Conservation (phyloP, 2,888 invertebrate species). For the Spodoptera littoralis region DNA sequence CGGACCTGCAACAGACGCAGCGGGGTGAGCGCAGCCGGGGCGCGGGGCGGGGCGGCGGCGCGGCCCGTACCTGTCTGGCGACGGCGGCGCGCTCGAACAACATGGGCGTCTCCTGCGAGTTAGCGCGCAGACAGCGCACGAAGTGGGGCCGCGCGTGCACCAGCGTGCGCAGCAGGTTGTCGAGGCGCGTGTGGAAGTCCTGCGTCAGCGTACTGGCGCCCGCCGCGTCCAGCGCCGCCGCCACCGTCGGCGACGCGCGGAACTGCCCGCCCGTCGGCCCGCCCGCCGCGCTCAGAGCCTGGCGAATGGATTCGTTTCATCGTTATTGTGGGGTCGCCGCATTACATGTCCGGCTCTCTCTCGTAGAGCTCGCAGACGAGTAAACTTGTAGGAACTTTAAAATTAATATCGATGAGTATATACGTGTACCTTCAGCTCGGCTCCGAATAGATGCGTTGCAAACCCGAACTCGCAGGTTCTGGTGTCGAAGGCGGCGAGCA, state of each 20-base stretch:
- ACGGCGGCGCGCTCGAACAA: conserved; percentile 95
- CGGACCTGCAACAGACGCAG: conserved; percentile 88
- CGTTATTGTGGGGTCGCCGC: too few relatives aligned
- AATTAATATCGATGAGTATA: background rate
- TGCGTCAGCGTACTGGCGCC: conserved; percentile 96
- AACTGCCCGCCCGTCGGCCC: conserved; percentile 87
- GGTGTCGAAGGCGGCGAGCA: conserved; percentile 97
- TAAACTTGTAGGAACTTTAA: too few relatives aligned
- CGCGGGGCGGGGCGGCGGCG: conserved; percentile 63
- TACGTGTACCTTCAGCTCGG: conserved; percentile 92
- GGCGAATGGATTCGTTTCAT: conserved; percentile 1
- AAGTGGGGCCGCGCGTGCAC: conserved; percentile 98
- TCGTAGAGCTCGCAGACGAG: too few relatives aligned
- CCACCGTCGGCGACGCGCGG: conserved; percentile 96
- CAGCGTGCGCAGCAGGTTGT: conserved; percentile 96
- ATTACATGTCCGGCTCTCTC: too few relatives aligned
- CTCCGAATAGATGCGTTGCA: conserved; percentile 97
- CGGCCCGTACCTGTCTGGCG: conserved; percentile 90
- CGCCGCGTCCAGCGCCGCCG: conserved; percentile 93
- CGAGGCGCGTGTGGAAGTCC: conserved; percentile 98
- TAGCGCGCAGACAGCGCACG: conserved; percentile 97
- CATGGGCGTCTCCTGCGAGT: conserved; percentile 94
- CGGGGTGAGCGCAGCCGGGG: conserved; percentile 61
- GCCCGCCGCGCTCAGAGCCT: conserved; percentile 90
- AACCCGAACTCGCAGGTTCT: conserved; percentile 98